These are phyloP conservation scores for Meteorus colon DNA, from an alignment of 2,888 invertebrate genomes.

Conservation along the genomic window DNA sequence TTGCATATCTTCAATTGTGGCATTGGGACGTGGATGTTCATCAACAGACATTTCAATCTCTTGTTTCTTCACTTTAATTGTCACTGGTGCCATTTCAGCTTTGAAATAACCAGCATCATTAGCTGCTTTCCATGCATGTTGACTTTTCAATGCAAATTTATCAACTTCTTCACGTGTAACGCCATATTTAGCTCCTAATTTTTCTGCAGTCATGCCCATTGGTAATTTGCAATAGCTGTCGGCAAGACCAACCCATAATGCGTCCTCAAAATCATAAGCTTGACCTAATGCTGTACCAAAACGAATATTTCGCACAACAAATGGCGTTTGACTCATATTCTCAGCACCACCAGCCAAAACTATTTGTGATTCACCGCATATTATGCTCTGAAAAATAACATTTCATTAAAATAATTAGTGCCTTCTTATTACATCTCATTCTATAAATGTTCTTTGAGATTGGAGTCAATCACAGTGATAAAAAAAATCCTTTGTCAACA, in stretches of 20 bases:
- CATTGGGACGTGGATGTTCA: conserved; percentile 94
- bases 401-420: neutral
- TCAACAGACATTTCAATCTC: conserved; percentile 87
- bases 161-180: conserved; percentile 89
- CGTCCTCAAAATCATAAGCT: conserved; percentile 88
- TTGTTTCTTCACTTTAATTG: conserved; percentile 88
- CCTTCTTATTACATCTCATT: too few species aligned
- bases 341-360: conserved; percentile 94
- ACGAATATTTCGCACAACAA: conserved; percentile 86
- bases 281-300: conserved; percentile 91
- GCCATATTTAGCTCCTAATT: conserved; percentile 89
- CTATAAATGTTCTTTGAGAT: too few species aligned
- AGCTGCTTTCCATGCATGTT: conserved; percentile 92
- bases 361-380: conserved; percentile 87
- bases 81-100: conserved; percentile 90
- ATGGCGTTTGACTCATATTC: conserved; percentile 96
- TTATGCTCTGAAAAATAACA: conserved; percentile 82
- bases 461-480: too few species aligned
- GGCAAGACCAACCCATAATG: conserved; percentile 90
- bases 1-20: conserved; percentile 87
- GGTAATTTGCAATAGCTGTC: conserved; percentile 93
- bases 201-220: conserved; percentile 97
- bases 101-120: conserved; percentile 92
- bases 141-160: conserved; percentile 88
- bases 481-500: neutral